Base-by-base conservation (phyloP, 1,140 invertebrate species). In the Musca domestica region DNA sequence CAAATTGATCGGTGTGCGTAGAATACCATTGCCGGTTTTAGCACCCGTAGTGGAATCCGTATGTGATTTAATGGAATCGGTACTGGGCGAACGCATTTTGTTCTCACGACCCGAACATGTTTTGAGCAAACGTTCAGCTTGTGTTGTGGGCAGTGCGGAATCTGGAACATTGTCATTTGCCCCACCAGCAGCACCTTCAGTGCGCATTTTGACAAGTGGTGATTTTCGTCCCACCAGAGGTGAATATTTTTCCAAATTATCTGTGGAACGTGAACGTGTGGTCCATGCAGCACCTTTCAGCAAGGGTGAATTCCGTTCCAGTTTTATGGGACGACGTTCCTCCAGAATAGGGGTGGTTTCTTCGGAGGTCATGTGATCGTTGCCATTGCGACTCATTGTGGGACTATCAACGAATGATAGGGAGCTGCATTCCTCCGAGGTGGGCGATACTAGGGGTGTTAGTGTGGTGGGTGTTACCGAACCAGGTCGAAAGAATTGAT, bases 401-500 rank as follows among this genome's bases (percentile, higher is more conserved):
- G 88, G 87, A 76, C 88, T 89, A 67, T 87, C 87, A 48, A 88
- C 86, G 72, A 88, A 88, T 30, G 87, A 86, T 25, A 87, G 70
- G 20, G 85, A 88, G 72, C 87, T 88, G 74, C 75, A 85, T 72
- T 90, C 89, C 71, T 91, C 89, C 3, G 88, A 90, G 6, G 89
- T 90, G 64, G 88, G 88, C 3, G 88, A 89, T 54, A 89, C 84
- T 0, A 89, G 78, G 4, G 88, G 88, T 20, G 86, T 88, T n/a
- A 82, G 67, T 7, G 80, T 82, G 1, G 88, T 89, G 19, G 90
- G 90, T 49, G 90, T 91, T 9, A 88, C 89, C 15, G 87, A 88
- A 2, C 86, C 87, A 5, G 89, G 88, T 71, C 89, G 80, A 76
- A 92, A 92, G 81, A 91, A 92, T 63, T 87, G 87, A 69, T 92